Base-by-base conservation (phyloP, 2,113 vertebrate genomes). In the Orientallactaga bullata region DNA sequence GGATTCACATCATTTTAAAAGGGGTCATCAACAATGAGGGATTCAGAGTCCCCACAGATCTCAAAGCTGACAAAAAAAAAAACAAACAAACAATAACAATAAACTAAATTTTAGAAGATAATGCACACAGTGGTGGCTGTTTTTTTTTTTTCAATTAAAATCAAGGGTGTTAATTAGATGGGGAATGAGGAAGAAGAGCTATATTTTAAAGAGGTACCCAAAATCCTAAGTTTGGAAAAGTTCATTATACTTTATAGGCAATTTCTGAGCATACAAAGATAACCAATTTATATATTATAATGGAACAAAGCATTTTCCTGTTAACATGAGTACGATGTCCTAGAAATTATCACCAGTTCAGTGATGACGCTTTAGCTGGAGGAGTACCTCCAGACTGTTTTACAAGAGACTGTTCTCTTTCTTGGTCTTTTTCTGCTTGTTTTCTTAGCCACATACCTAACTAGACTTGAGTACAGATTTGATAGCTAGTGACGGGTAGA, bases 1-100 rank as follows among this genome's bases (percentile, higher is more conserved):
- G 91, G 76, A 93, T 47, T 73, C 2, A 78, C 61, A 35, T 42
- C 73, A 60, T 79, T 95, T 8, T n/a, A 81, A 90, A 72, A 10
- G 7, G 47, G 8, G 13, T 6, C 90, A 86, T n/a, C 72, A 86
- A 63, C 71, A 90, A 94, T 63, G 24, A 66, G 26, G 61, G 32
- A 91, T 91, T 93, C 37, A 85, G 74, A 35, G 86, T 78, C 88
- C 37, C 71, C 39, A 95, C 35, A 87, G 9, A 65, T 58, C 37
- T 94, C 24, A 92, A 89, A 96, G 85, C n/a, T 90, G 91, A 95
- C 30, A 74, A 65, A 55, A 97, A 91, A 28, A n/a, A n/a, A n/a
- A n/a, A n/a, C n/a, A n/a, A n/a, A n/a, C n/a, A n/a, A 63, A 71
- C 15, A 82, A 93, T 95, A 82, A 85, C 24, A 68, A 71, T 37